Percentiles rank a stretch among this genome's conserved stretches.
Conservation (phyloP, 2,113 vertebrate species). For the Psilopogon haemacephalus region DNA sequence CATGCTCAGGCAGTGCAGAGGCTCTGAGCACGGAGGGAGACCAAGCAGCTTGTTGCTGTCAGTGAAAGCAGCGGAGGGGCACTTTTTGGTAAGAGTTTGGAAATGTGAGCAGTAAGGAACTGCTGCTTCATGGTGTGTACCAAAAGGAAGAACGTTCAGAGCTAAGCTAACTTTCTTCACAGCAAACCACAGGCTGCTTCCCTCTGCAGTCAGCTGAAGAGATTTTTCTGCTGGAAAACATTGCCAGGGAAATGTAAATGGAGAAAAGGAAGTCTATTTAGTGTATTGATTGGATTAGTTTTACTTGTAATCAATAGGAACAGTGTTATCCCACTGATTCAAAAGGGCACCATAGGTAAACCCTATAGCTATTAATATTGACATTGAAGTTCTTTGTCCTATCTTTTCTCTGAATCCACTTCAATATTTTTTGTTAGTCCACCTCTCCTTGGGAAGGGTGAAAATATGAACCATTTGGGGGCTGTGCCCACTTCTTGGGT, state of each 20-base stretch:
- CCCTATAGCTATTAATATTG: not conserved
- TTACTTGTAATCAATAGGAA: not conserved
- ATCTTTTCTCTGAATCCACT: not conserved
- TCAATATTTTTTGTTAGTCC: not conserved
- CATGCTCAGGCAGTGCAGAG: not conserved
- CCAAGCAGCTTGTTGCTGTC: not conserved
- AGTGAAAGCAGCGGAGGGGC: slow-evolving; percentile 5
- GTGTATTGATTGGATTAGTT: not conserved
- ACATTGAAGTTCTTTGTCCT: not conserved
- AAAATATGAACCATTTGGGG: not conserved
- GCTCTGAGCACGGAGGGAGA: not conserved
- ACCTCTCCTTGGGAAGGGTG: not conserved
- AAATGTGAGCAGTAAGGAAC: not conserved
- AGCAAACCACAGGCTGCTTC: slow-evolving; percentile 42
- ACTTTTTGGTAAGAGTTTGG: slow-evolving; percentile 41
- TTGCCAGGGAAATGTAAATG: not conserved
- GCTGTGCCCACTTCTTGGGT: not conserved
- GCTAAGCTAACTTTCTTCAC: slow-evolving; percentile 65
- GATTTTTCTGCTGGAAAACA: slow-evolving; percentile 55
- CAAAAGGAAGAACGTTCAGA: slow-evolving; percentile 49
- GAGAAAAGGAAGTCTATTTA: not conserved
- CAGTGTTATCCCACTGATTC: not conserved
- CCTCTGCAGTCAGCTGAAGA: slow-evolving; percentile 63
- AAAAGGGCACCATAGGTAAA: not conserved
- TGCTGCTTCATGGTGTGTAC: slow-evolving; percentile 39